Conservation (phyloP, 2,888 invertebrate genomes). For the Drosophila mettleri region DNA sequence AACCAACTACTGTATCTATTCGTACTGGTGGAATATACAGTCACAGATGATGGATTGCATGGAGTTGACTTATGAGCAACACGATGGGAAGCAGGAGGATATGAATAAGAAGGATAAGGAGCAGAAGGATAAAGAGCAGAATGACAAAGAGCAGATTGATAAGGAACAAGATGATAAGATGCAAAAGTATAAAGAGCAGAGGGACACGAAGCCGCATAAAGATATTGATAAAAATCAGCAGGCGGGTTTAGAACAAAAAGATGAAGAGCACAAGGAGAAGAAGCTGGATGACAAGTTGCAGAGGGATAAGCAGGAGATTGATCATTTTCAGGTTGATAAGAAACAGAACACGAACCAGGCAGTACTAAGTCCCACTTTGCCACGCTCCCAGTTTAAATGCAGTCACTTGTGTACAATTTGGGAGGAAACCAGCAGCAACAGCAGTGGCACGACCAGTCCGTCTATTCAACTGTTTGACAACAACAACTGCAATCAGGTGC, state of each 20-base stretch:
- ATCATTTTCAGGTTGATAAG: no score
- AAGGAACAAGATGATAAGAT: background rate
- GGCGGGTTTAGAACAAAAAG: no score
- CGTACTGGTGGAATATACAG: slow-evolving; percentile 6
- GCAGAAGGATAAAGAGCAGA: background rate
- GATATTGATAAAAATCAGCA: no score
- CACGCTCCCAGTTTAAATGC: no score
- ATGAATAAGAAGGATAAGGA: background rate
- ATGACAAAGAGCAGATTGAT: background rate
- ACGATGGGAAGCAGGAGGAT: no score
- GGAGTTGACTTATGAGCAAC: background rate
- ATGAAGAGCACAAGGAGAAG: no score
- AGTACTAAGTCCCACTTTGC: no score
- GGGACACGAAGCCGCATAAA: no score
- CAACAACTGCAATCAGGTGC: background rate
- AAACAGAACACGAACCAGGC: background rate
- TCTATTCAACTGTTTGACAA: background rate
- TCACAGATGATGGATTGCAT: background rate
- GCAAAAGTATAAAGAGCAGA: background rate
- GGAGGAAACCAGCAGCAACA: background rate
- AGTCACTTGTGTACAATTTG: background rate
- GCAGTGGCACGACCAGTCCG: background rate
- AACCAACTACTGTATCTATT: slow-evolving; percentile 86
- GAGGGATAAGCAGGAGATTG: no score
- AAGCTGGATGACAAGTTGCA: no score